Conservation (phyloP, 2,113 vertebrate genomes). For the Strix uralensis region DNA sequence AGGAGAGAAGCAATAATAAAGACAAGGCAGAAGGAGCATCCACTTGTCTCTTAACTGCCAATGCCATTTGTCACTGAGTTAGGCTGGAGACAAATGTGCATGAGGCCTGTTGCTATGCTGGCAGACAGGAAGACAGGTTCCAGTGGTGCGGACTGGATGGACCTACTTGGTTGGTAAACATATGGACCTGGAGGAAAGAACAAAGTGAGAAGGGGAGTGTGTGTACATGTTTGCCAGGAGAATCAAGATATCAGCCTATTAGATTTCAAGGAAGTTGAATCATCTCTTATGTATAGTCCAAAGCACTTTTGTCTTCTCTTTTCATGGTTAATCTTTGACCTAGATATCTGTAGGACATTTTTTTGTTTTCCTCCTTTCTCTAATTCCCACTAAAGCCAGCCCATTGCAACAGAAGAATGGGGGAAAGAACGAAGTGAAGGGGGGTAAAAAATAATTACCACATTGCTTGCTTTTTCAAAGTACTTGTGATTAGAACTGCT, state of each 20-base stretch:
- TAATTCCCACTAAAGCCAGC: not conserved
- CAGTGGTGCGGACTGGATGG: not conserved
- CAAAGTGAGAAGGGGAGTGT: fast-evolving
- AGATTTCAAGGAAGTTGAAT: not conserved
- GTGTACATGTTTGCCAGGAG: fast-evolving
- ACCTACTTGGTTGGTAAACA: not conserved
- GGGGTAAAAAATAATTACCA: not conserved
- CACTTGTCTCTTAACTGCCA: not conserved
- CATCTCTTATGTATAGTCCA: not conserved
- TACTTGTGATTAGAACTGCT: not conserved
- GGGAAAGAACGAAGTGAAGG: not conserved
- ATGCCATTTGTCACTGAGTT: not conserved
- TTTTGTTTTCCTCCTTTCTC: not conserved
- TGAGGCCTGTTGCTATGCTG: not conserved
- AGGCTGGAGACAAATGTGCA: not conserved
- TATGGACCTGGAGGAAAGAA: not conserved
- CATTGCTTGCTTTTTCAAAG: not conserved
- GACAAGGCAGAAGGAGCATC: not conserved
- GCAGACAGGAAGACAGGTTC: not conserved
- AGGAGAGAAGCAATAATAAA: not conserved
- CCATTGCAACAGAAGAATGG: not conserved
- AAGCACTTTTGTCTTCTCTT: not conserved
- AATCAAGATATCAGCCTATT: not conserved
- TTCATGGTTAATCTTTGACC: not conserved
- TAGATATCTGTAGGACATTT: not conserved